These are phyloP conservation scores for Vollenhovia emeryi DNA, from an alignment of 1,140 invertebrate genomes.

Conservation along the genomic window DNA sequence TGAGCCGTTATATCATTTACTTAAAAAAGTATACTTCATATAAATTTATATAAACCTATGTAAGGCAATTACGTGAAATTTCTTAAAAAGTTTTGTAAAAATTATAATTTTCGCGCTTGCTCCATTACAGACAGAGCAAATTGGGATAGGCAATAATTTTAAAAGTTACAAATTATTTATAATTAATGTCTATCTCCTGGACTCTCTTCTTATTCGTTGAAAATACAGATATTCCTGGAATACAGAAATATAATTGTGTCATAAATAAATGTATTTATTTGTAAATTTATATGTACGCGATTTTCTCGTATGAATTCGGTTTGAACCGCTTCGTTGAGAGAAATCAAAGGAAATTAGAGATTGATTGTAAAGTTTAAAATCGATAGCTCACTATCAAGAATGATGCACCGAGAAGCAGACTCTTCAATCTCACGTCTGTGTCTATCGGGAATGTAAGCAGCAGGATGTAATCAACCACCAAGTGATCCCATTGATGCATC, in stretches of 20 bases:
- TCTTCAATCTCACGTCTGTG: conserved; percentile 76
- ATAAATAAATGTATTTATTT: neutral
- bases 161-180: neutral
- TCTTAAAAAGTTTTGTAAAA: neutral
- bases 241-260: conserved; percentile 1
- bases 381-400: conserved; percentile 76
- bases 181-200: neutral
- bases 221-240: conserved; percentile 74
- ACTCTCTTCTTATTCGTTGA: conserved; percentile 10
- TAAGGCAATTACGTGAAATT: neutral
- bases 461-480: conserved; percentile 72
- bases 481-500: conserved; percentile 76
- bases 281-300: neutral
- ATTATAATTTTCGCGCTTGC: neutral
- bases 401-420: conserved; percentile 76
- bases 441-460: conserved; percentile 74
- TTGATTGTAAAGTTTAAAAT: neutral
- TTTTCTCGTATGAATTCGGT: no score
- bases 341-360: neutral
- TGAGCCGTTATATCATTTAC: no score
- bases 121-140: neutral
- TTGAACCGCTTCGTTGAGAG: neutral
- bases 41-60: neutral
- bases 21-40: neutral
- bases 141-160: neutral